A percentile compares a stretch with the other conserved stretches of the same genome.
Evolutionary conservation across 1,140 invertebrate species (phyloP).

Genomic region (Drosophila elegans): DNA sequence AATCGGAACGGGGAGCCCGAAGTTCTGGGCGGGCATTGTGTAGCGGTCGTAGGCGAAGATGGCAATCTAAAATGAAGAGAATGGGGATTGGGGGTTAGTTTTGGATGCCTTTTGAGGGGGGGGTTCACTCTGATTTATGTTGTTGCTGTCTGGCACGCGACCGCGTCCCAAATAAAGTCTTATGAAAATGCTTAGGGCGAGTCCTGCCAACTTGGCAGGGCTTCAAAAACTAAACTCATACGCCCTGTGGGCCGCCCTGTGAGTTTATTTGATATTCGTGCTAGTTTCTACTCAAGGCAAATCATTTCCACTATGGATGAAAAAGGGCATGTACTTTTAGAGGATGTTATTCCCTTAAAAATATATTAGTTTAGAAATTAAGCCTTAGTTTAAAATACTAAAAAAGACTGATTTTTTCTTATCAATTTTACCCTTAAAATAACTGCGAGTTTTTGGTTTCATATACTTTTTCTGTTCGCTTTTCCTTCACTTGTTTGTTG

Average conservation of each 20-base stretch:
- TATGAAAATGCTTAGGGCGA: conserved; percentile 28
- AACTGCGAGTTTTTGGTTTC: conserved; percentile 19
- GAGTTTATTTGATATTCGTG: conserved; percentile 16
- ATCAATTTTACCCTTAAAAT: conserved; percentile 6
- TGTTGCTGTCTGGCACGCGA: conserved; percentile 69
- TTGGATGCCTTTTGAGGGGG: background rate
- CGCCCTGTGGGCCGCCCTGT: conserved; percentile 21
- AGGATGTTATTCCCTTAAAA: background rate
- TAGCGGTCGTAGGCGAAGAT: conserved; percentile 94
- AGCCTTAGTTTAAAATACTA: too few relatives aligned
- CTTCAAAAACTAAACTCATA: conserved; percentile 56
- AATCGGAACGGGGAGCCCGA: conserved; percentile 91
- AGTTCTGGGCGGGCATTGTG: conserved; percentile 86
- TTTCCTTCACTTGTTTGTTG: conserved; percentile 39
- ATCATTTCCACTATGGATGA: conserved; percentile 10
- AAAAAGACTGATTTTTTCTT: conserved; percentile 2
- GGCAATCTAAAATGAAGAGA: conserved; percentile 89
- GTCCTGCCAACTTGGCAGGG: conserved; percentile 68
- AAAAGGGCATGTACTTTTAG: background rate
- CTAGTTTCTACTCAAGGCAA: conserved; percentile 21
- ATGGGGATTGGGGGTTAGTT: conserved; percentile 45
- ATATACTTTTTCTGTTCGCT: conserved; percentile 27
- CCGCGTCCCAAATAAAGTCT: conserved; percentile 63
- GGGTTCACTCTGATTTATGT: conserved; percentile 66
- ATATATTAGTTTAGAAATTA: background rate